Base-by-base conservation (phyloP, 2,113 vertebrate genomes). In the Vombatus ursinus region DNA sequence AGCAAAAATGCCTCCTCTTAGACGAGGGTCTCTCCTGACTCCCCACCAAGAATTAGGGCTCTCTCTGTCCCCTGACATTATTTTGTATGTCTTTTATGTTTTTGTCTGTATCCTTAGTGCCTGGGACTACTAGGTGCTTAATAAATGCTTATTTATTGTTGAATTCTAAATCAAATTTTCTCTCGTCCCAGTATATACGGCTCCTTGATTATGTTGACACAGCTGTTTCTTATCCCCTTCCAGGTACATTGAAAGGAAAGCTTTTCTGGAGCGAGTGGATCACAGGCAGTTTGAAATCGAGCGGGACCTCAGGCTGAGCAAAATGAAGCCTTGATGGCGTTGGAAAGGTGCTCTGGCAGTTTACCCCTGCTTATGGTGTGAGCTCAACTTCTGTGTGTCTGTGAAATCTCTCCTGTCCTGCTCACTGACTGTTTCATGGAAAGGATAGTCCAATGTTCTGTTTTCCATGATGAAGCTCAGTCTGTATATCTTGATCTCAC, bases 181-280 rank as follows among this genome's bases (percentile, higher is more conserved):
- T 44, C n/a, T 84, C 44, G 19, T 84, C 68, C 68, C 44, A 0
- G n/a, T 44, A 2, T 44, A 44, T 44, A 84, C 23, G 6, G 14
- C 37, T 47, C 0, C n/a, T 48, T 23, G 50, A 52, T 93, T 2
- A 91, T 50, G 8, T 92, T 96, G 5, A 98, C 93, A n/a, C 68
- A 50, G 4, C 3, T 51, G 90, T 91, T 91, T 89, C 92, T 93
- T 24, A 26, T 94, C 95, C 95, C 93, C 95, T 96, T 92, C 54
- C 96, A 99, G 99, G 98, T 99, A 99, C 98, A 99, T 99, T 95
- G 99, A 99, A 98, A 99, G 99, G 97, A 99, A 99, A 97, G 99
- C 99, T 4, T 99, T 99, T 98, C 98, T 99, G 97, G 99, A 99
- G 97, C 99, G 99, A 0, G 99, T 99, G 51, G 99, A 99, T 98